Base-by-base conservation (phyloP, 1,140 invertebrate genomes). In the Adoxophyes honmai region DNA sequence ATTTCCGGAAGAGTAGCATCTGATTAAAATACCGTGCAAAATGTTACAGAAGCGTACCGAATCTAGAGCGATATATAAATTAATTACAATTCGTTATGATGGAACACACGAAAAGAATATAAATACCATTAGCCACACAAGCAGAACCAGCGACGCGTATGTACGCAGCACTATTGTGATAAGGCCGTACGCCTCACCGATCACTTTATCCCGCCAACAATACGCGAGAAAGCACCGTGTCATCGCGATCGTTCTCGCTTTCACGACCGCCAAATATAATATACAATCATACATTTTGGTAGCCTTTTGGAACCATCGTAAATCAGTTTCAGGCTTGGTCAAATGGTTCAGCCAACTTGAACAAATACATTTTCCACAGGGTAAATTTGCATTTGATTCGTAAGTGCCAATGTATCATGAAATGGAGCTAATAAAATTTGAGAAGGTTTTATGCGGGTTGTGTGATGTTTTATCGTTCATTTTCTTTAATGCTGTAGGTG, bases 151-250 rank as follows among this genome's bases (percentile, higher is more conserved):
- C 21, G 6, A 28, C 6, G 42, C 42, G n/a, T 48, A 48, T 48
- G 18, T 48, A 18, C 18, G 8, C n/a, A 18, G 42, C 42, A n/a
- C 42, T 48, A 48, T 48, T 48, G 42, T 48, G 42, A 48, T 48
- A 48, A 48, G 42, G 42, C 21, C 42, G 42, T 28, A 13, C 42
- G 21, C 42, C 42, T 18, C 42, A 33, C 18, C 21, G n/a, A 28
- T 16, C 18, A 18, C 42, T 21, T 48, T 48, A 48, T 48, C 18
- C 42, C n/a, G 16, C 7, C 42, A 48, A 48, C 42, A 48, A 48
- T 48, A 48, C 18, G 42, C 10, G 18, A 48, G 42, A 48, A 48
- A 48, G 42, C 42, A 48, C 42, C 42, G 18, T 48, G 42, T 48
- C 42, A 48, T 48, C 42, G 11, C 18, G 28, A 48, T 48, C 42